Percentiles rank a stretch among this genome's conserved stretches.
phyloP scores from a whole-genome alignment of 2,797 vertebrate species.

The Pogonophryne albipinna region DNA sequence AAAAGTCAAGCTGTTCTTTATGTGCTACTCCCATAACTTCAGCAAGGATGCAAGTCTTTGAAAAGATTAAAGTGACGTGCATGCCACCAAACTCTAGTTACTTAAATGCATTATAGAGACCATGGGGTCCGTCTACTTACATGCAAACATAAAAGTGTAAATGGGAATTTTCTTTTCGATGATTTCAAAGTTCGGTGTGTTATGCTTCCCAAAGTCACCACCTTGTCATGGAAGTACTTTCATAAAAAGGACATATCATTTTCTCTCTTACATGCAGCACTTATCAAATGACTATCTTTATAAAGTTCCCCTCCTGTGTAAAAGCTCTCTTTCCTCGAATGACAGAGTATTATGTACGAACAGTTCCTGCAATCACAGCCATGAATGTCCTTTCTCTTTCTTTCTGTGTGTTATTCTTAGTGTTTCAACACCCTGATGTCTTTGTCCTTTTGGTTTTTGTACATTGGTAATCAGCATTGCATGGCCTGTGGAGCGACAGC shows the following conservation, averaged over 20 bases:
- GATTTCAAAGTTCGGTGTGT: too few species aligned
- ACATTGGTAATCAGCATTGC: slow-evolving; percentile 10
- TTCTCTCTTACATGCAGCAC: background rate
- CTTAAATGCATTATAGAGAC: too few species aligned
- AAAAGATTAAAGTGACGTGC: too few species aligned
- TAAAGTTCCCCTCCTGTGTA: background rate
- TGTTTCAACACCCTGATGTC: background rate
- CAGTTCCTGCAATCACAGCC: background rate
- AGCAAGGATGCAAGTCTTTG: too few species aligned
- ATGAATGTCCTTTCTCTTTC: background rate
- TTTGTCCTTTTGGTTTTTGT: background rate
- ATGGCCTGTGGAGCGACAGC: background rate
- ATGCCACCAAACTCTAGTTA: too few species aligned
- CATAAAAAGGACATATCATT: background rate
- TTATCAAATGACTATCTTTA: background rate
- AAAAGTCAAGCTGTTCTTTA: too few species aligned
- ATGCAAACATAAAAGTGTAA: too few species aligned
- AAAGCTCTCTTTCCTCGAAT: background rate
- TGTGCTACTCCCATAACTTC: too few species aligned
- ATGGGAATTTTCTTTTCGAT: too few species aligned
- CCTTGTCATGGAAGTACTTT: too few species aligned
- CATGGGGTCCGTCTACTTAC: too few species aligned
- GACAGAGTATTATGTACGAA: background rate
- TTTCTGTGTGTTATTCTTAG: background rate
- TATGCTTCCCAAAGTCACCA: too few species aligned